A percentile compares a stretch with the other conserved stretches of the same genome.
These are phyloP conservation scores for Sceliomorpha sp. DNA, from an alignment of 2,888 invertebrate genomes.

Conservation along the genomic window DNA sequence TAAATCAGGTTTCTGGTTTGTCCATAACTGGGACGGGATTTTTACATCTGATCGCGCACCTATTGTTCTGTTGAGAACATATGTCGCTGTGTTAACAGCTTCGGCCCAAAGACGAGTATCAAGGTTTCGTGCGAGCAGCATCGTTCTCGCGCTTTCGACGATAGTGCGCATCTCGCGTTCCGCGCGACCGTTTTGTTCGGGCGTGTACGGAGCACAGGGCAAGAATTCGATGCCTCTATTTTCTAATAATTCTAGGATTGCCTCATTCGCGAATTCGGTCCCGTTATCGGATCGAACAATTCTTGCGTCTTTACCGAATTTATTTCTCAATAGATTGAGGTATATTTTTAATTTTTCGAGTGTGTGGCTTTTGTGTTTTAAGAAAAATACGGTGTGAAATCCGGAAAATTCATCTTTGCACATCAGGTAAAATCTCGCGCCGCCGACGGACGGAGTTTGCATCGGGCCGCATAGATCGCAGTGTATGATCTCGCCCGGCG, in stretches of 20 bases:
- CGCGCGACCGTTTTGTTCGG: not conserved
- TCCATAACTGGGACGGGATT: slow-evolving; percentile 15
- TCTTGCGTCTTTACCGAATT: too few relatives aligned
- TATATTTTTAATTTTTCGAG: too few relatives aligned
- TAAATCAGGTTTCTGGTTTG: slow-evolving; percentile 2
- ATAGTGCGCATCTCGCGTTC: slow-evolving; percentile 4
- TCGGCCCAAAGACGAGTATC: slow-evolving; percentile 16
- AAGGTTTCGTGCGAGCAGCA: not conserved
- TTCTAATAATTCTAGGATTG: too few relatives aligned
- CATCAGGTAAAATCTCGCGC: too few relatives aligned
- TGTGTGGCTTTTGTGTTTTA: slow-evolving; percentile 8
- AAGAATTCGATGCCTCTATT: too few relatives aligned
- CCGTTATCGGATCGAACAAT: too few relatives aligned
- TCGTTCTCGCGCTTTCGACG: not conserved
- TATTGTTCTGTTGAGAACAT: slow-evolving; percentile 4
- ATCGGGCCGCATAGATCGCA: too few relatives aligned
- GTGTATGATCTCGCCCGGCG: too few relatives aligned
- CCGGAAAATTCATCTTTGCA: not conserved
- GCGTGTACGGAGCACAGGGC: not conserved
- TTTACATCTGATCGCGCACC: not conserved
- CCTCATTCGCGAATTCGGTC: too few relatives aligned
- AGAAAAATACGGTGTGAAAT: not conserved
- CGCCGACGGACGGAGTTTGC: too few relatives aligned
- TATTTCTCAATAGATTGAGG: too few relatives aligned
- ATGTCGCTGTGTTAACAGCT: slow-evolving; percentile 19